These are phyloP conservation scores for Paralichthys olivaceus DNA, from an alignment of 2,113 vertebrate genomes.

Conservation along the genomic window DNA sequence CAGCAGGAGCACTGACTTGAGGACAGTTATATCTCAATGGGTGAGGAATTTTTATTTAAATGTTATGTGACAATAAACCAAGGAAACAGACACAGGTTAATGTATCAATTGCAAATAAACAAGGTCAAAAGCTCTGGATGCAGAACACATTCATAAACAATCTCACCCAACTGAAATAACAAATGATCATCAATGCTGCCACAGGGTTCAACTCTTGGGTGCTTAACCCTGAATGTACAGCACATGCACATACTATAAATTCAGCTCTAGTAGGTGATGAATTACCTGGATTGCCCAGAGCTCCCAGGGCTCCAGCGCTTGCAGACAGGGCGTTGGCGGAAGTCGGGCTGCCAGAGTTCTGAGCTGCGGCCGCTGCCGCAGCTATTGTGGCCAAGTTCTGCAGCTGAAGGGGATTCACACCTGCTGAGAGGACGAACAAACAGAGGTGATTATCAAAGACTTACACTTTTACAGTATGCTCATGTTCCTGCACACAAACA, in stretches of 20 bases:
- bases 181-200: background rate
- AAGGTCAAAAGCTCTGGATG: background rate
- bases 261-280: conserved; percentile 5
- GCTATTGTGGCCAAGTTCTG: conserved; percentile 97
- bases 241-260: background rate
- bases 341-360: conserved; percentile 91
- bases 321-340: conserved; percentile 90
- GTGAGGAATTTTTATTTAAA: conserved; percentile 5
- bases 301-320: conserved; percentile 90
- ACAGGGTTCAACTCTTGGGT: background rate
- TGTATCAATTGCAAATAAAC: background rate
- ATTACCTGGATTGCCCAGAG: conserved; percentile 91
- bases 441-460: conserved; percentile 17
- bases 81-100: background rate
- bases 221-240: background rate
- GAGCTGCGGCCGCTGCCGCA: conserved; percentile 92
- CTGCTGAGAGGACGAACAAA: conserved; percentile 62
- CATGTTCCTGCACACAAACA: background rate
- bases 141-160: background rate
- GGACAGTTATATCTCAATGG: background rate
- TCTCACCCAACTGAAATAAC: background rate
- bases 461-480: background rate
- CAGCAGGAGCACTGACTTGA: conserved; percentile 1
- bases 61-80: background rate
- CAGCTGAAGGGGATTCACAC: conserved; percentile 95